Evolutionary conservation across 92 coral and sea anemone species (phyloP).

Genomic region (Parazoanthus atlanticus): DNA sequence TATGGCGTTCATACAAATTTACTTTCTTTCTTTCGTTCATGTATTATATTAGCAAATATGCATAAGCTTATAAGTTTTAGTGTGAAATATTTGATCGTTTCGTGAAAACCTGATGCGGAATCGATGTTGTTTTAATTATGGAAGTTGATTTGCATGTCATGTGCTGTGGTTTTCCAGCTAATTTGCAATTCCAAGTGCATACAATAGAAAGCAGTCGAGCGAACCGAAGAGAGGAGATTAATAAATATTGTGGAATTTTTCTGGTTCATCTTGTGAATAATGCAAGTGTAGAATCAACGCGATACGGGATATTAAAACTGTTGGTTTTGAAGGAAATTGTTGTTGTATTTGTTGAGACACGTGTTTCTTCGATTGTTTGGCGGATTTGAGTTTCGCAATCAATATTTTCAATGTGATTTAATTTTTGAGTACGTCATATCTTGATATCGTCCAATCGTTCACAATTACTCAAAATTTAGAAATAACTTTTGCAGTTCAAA

Average conservation of each 20-base stretch:
- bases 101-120: conserved; percentile 19
- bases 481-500: neutral
- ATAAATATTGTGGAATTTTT: neutral
- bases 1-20: conserved; percentile 41
- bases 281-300: neutral
- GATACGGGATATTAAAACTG: neutral
- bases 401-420: neutral
- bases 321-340: neutral
- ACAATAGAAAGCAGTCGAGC: conserved; percentile 27
- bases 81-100: neutral
- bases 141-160: neutral
- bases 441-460: neutral
- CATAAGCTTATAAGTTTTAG: neutral
- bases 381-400: neutral
- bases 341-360: conserved; percentile 24
- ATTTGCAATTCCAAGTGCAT: conserved; percentile 62
- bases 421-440: conserved; percentile 2
- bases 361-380: neutral
- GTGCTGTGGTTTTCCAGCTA: conserved; percentile 63
- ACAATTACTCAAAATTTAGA: neutral
- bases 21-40: neutral
- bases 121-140: neutral
- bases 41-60: neutral
- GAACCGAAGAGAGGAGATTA: neutral
- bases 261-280: neutral